A percentile compares a stretch with the other conserved stretches of the same genome.
Evolutionary conservation across 2,888 invertebrate species (phyloP).

Genomic region (Lochmaea capreae): DNA sequence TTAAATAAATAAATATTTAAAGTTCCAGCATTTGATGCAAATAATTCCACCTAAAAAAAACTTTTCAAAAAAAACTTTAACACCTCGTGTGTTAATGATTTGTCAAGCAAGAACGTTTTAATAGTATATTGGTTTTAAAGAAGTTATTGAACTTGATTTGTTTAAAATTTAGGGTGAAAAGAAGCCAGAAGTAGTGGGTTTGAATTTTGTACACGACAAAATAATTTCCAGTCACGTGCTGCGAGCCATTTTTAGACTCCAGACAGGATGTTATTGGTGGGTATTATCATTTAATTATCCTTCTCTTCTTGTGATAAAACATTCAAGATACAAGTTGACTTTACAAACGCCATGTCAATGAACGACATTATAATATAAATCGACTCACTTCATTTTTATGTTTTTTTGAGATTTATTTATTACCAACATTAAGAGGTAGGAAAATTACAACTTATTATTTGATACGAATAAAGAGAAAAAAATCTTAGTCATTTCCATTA

Average conservation of each 20-base stretch:
- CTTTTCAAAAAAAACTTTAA: too few relatives aligned
- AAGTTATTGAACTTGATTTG: not conserved
- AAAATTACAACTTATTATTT: too few relatives aligned
- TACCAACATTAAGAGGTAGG: too few relatives aligned
- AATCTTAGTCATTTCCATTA: too few relatives aligned
- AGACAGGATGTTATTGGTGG: constrained; percentile 7
- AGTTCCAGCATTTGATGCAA: too few relatives aligned
- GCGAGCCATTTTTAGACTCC: constrained; percentile 2
- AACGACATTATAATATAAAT: not conserved
- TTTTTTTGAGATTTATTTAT: too few relatives aligned
- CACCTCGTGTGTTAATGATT: too few relatives aligned
- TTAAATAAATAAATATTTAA: too few relatives aligned
- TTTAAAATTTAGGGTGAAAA: not conserved
- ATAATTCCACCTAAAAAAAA: too few relatives aligned
- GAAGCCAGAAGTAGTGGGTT: not conserved
- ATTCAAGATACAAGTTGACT: not conserved
- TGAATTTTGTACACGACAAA: not conserved
- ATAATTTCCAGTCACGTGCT: constrained; percentile 5
- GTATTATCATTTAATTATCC: constrained; percentile 1
- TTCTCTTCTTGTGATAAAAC: not conserved
- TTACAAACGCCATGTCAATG: not conserved
- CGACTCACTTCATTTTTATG: not conserved
- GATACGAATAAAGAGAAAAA: too few relatives aligned
- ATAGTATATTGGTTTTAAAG: not conserved
- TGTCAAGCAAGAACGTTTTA: not conserved